Percentiles rank a stretch among this genome's conserved stretches.
phyloP scores from a whole-genome alignment of 2,113 vertebrate genomes.

The Limnothrissa miodon region DNA sequence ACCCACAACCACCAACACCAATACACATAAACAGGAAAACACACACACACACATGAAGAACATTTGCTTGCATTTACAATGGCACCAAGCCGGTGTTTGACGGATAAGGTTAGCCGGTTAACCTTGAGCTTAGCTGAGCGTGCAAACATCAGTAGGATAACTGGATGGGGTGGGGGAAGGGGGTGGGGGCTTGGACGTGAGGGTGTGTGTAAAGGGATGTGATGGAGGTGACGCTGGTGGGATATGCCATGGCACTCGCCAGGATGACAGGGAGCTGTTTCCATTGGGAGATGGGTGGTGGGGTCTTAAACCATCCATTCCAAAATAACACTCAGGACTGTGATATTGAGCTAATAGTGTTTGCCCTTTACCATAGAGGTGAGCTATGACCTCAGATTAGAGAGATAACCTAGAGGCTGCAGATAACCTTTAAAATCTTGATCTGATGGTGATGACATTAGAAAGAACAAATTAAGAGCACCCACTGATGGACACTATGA shows the following conservation, averaged over 20 bases:
- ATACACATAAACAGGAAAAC: not conserved
- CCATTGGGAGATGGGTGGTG: no score
- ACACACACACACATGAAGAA: not conserved
- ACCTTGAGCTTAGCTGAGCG: not conserved
- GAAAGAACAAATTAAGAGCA: not conserved
- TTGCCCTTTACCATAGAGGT: no score
- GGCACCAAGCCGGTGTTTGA: constrained; percentile 1
- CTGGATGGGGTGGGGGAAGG: not conserved
- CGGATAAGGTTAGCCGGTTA: not conserved
- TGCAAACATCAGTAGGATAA: not conserved
- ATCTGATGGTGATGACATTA: not conserved
- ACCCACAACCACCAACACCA: constrained; percentile 2
- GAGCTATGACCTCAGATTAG: no score
- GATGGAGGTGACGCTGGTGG: not conserved
- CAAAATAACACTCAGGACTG: no score
- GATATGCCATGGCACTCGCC: not conserved
- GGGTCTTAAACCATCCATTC: no score
- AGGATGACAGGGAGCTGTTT: not conserved
- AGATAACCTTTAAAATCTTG: not conserved
- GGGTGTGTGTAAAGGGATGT: no score
- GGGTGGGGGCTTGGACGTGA: not conserved
- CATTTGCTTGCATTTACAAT: not conserved
- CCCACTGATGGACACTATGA: not conserved
- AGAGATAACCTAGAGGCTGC: no score
- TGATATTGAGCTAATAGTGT: no score